Percentiles rank a stretch among this genome's conserved stretches.
Conservation (phyloP, 2,797 vertebrate genomes). For the Crocodylus rhombifer region DNA sequence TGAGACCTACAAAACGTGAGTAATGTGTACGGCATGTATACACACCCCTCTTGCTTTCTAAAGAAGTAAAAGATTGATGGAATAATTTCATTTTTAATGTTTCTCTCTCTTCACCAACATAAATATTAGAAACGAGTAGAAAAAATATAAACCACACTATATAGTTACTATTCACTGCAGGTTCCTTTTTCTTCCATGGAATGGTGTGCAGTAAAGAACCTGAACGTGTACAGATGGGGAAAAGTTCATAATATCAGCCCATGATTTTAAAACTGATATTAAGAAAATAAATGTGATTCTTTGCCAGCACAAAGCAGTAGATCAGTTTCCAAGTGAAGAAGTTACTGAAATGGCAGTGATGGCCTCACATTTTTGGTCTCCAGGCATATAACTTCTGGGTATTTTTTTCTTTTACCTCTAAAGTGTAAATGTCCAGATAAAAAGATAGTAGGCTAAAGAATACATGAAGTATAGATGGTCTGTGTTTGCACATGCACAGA, state of each 20-base stretch:
- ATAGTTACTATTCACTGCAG: neutral
- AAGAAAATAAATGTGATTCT: fast-evolving
- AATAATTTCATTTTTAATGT: neutral
- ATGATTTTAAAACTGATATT: neutral
- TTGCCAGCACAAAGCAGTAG: neutral
- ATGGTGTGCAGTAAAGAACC: neutral
- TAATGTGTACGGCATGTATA: neutral
- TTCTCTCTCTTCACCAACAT: neutral
- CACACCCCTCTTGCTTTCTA: neutral
- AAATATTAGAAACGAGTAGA: neutral
- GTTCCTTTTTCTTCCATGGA: neutral
- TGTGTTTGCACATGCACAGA: neutral
- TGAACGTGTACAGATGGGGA: neutral
- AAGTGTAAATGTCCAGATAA: slow-evolving; percentile 1
- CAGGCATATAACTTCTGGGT: neutral
- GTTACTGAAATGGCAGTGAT: neutral
- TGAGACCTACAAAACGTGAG: fast-evolving
- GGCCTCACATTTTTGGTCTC: neutral
- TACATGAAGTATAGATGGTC: neutral
- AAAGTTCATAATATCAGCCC: slow-evolving; percentile 24
- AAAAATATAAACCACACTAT: fast-evolving
- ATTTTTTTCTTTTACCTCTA: neutral
- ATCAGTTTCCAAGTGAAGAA: neutral
- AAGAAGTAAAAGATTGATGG: neutral
- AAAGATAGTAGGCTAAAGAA: neutral